phyloP scores from a whole-genome alignment of 2,113 vertebrate genomes.

The Noturus placidus region DNA sequence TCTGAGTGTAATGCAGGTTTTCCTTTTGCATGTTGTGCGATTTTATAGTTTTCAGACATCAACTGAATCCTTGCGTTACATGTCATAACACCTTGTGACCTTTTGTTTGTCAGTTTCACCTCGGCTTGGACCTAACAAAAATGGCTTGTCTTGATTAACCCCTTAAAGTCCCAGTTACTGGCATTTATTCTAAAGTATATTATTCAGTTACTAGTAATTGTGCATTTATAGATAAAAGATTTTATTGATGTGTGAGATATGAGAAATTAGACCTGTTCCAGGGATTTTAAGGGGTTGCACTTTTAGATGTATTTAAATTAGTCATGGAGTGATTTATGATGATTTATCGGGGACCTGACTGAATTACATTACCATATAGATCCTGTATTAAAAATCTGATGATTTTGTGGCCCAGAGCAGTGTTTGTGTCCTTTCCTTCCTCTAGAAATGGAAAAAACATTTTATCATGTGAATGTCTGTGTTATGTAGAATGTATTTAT shows the following conservation, averaged over 20 bases:
- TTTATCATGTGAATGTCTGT: background rate
- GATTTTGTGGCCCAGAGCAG: background rate
- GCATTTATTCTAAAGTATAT: background rate
- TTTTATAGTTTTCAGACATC: background rate
- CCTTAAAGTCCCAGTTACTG: background rate
- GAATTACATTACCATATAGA: slow-evolving; percentile 2
- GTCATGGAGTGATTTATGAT: background rate
- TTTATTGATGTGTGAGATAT: background rate
- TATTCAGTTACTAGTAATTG: background rate
- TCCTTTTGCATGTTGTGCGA: background rate
- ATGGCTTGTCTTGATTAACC: background rate
- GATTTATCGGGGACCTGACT: background rate
- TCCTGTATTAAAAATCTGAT: background rate
- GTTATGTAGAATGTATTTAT: background rate
- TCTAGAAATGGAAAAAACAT: background rate
- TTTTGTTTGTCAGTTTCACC: background rate
- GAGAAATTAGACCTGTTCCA: background rate
- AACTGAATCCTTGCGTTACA: background rate
- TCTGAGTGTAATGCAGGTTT: background rate
- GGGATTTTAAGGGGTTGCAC: background rate
- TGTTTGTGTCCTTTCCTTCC: background rate
- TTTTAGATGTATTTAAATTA: background rate
- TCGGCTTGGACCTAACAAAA: background rate
- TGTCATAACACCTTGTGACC: background rate
- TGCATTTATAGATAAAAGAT: background rate